These are phyloP conservation scores for Leucopsar rothschildi DNA, from an alignment of 2,113 vertebrate genomes.

Conservation along the genomic window DNA sequence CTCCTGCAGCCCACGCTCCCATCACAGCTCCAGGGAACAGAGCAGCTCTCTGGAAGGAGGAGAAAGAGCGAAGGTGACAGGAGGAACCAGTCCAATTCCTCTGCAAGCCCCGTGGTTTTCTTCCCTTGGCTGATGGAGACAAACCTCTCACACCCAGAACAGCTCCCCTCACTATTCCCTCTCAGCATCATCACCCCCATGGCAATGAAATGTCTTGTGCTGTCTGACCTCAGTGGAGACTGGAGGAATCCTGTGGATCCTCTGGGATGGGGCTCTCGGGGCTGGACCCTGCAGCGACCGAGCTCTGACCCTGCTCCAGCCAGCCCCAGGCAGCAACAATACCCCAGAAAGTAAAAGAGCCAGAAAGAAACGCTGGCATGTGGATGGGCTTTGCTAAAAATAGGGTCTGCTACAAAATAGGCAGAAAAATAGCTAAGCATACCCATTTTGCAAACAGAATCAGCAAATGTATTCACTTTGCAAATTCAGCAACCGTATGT, in stretches of 20 bases:
- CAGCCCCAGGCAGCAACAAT: not conserved
- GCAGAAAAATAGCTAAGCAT: constrained; percentile 60
- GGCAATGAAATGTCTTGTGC: not conserved
- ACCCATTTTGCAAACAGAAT: constrained; percentile 61
- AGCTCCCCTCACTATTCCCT: not conserved
- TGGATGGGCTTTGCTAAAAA: constrained; percentile 57
- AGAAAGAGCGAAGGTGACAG: constrained; percentile 9
- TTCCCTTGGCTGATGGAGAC: not conserved
- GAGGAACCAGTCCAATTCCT: not conserved
- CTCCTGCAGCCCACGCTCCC: constrained; percentile 34
- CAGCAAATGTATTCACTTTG: constrained; percentile 64
- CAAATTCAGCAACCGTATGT: constrained; percentile 62
- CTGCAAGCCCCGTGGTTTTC: not conserved
- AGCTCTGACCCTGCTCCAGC: constrained; percentile 20
- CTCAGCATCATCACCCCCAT: not conserved
- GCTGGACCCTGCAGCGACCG: not conserved
- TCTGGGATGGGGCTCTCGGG: not conserved
- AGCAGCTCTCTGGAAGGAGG: not conserved
- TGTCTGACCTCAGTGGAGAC: not conserved
- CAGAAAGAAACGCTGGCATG: not conserved
- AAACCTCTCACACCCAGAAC: not conserved
- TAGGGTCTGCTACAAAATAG: constrained; percentile 48
- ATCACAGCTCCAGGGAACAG: not conserved
- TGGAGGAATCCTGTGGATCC: not conserved
- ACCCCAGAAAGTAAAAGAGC: constrained; percentile 11